These are phyloP conservation scores for Muscicapa comitata DNA, from an alignment of 2,797 vertebrate species.

Conservation along the genomic window DNA sequence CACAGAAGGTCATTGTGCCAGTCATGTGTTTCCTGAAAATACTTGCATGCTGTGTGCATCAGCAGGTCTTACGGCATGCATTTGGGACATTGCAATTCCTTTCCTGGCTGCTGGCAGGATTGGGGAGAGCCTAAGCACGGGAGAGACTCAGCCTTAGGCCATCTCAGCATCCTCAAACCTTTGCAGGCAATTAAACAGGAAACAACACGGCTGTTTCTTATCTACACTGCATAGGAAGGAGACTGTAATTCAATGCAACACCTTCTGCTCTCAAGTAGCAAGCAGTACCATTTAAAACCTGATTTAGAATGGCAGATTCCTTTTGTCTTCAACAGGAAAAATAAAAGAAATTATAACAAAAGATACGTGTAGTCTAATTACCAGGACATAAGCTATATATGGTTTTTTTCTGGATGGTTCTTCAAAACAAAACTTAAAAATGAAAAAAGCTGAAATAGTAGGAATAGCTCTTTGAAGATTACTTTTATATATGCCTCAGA, in stretches of 20 bases:
- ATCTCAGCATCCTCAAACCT: neutral
- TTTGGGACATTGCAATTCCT: neutral
- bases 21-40: neutral
- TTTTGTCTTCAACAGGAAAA: neutral
- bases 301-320: neutral
- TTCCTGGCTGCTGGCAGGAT: neutral
- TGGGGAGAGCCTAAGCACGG: neutral
- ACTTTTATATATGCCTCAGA: conserved; percentile 63
- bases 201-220: neutral
- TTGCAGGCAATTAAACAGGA: neutral
- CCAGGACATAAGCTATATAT: neutral
- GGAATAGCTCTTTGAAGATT: conserved; percentile 69
- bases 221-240: neutral
- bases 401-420: neutral
- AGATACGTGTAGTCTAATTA: neutral
- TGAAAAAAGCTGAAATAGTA: conserved; percentile 37
- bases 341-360: conserved; percentile 3
- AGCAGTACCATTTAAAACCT: neutral
- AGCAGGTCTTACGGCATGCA: neutral
- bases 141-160: neutral
- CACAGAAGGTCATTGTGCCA: neutral
- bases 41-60: neutral
- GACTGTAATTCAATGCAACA: neutral
- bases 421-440: conserved; percentile 64
- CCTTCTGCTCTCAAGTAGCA: neutral